Base-by-base conservation (phyloP, 2,797 vertebrate species). In the Telmatherina bonti region DNA sequence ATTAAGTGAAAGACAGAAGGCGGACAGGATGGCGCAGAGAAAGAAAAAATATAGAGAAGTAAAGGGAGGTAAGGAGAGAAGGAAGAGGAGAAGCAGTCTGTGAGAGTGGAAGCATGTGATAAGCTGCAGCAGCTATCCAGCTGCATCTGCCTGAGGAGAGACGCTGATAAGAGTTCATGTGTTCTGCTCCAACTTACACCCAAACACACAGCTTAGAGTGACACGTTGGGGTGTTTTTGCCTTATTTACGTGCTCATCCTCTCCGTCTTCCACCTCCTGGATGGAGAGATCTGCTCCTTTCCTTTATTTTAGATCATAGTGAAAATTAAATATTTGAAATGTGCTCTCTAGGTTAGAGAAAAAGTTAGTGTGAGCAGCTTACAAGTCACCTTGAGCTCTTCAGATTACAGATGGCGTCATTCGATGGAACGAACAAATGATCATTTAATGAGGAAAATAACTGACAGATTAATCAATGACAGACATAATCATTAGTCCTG, bases 101-200 rank as follows among this genome's bases (percentile, higher is more conserved):
- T 33, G 43, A 70, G 43, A 49, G 74, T 78, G 68, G 76, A 64
- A 79, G 49, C 26, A n/a, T 73, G 72, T 77, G 80, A 86, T 87
- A 74, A 83, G 70, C 73, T 65, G 77, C 82, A 81, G 62, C 82
- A 82, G 62, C 36, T 47, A 77, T 88, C 81, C 68, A 49, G 53
- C 78, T 72, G 49, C 10, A 86, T 85, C 85, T 76, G 78, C 75
- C 76, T 24, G 27, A 54, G 24, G 62, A 83, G 69, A 45, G 26
- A 70, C 60, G 36, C 67, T 31, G 84, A 85, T 82, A 79, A 85
- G 65, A 78, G 29, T 18, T 78, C 8, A 84, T 88, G 77, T 78
- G 66, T 38, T 83, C 70, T 54, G 52, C 84, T 78, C 67, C 72
- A 53, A 78, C 67, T 77, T 26, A 72, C 66, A 77, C 59, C 61